These are phyloP conservation scores for Aurelia coerulea DNA, from an alignment of 30 jellyfish, hydroid and myxozoan genomes.

Conservation along the genomic window DNA sequence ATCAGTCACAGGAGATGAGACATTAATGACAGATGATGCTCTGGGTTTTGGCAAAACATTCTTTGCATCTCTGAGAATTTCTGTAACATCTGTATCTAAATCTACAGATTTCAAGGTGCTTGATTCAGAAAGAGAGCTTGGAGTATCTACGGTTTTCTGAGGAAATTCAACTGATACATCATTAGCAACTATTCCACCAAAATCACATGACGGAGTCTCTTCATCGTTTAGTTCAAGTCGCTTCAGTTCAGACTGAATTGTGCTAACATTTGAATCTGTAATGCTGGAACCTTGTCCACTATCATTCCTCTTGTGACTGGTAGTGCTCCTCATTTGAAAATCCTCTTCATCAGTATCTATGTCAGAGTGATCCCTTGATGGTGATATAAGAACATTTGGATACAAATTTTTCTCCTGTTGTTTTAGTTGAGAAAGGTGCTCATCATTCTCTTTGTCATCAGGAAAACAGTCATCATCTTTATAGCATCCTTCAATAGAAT, in stretches of 20 bases:
- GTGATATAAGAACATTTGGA: conserved; percentile 83
- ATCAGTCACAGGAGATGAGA: not conserved
- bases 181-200: not conserved
- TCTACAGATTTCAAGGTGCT: not conserved
- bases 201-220: conserved; percentile 8
- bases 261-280: conserved; percentile 51
- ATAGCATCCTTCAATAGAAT: not conserved
- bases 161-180: not conserved
- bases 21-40: not conserved
- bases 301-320: conserved; percentile 74
- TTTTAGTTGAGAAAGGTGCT: not conserved
- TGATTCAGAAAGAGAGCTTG: not conserved
- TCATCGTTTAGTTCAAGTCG: conserved; percentile 54
- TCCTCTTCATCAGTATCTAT: conserved; percentile 94
- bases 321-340: conserved; percentile 61
- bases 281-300: conserved; percentile 98
- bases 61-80: conserved; percentile 22
- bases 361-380: conserved; percentile 78
- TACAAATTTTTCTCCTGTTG: conserved; percentile 59
- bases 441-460: not conserved
- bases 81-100: conserved; percentile 57
- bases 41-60: conserved; percentile 52
- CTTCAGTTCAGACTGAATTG: conserved; percentile 37
- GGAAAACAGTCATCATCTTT: not conserved
- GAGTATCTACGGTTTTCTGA: not conserved